Evolutionary conservation across 2,888 invertebrate species (phyloP).

Genomic region (Lumbricus terrestris): DNA sequence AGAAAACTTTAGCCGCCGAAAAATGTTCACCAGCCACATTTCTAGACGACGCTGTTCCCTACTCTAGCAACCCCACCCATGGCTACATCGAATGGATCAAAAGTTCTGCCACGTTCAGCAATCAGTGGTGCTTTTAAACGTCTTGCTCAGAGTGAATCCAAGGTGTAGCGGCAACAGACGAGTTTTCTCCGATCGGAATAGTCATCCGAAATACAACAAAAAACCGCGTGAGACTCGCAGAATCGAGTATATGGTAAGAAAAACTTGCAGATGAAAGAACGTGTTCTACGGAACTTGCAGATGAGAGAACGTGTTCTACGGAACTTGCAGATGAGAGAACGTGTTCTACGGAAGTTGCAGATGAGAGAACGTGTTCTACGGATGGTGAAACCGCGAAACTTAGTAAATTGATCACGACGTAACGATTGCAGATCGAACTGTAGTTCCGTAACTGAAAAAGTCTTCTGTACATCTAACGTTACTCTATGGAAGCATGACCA

Average conservation of each 20-base stretch:
- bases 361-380: background rate
- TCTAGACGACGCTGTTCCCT: background rate
- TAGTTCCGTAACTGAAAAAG: background rate
- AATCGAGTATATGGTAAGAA: background rate
- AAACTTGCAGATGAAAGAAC: background rate
- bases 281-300: background rate
- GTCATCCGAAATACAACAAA: background rate
- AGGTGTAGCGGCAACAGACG: background rate
- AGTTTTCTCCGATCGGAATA: background rate
- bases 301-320: background rate
- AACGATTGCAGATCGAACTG: background rate
- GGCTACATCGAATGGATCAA: background rate
- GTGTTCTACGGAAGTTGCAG: background rate
- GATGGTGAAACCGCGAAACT: background rate
- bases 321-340: background rate
- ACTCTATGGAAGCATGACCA: background rate
- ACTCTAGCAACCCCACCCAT: background rate
- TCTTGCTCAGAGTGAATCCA: background rate
- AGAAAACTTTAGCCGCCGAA: background rate
- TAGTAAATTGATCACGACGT: background rate
- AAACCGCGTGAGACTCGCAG: background rate
- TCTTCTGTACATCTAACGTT: background rate
- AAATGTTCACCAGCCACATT: background rate
- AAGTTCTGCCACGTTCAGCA: background rate
- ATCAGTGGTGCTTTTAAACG: too few relatives aligned